These are phyloP conservation scores for Ramphastos sulfuratus DNA, from an alignment of 2,113 vertebrate genomes.

Conservation along the genomic window DNA sequence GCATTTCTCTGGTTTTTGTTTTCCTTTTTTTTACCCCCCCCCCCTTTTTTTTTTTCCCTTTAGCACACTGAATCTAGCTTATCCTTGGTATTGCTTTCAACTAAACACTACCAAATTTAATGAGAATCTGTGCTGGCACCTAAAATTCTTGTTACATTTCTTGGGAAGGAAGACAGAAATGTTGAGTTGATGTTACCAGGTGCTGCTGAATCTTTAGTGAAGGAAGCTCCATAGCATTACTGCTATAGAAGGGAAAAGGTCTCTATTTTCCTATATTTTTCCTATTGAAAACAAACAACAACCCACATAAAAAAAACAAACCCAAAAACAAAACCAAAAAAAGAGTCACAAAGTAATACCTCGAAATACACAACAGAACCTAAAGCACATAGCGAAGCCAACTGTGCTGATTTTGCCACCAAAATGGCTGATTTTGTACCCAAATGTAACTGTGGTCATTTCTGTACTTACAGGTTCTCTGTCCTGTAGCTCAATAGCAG, in stretches of 20 bases:
- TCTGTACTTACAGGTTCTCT: neutral
- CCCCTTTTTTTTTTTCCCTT: neutral
- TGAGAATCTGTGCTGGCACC: neutral
- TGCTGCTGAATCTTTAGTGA: neutral
- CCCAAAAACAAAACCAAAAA: too few species aligned
- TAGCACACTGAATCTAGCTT: neutral
- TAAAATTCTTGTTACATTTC: neutral
- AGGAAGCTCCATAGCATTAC: neutral
- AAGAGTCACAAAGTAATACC: neutral
- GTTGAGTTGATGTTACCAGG: neutral
- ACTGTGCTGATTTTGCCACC: neutral
- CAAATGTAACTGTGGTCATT: neutral
- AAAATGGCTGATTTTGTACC: too few species aligned
- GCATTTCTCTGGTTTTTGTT: too few species aligned
- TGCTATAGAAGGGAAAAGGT: neutral
- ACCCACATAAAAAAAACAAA: neutral
- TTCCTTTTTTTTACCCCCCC: neutral
- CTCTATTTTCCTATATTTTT: neutral
- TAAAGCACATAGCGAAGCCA: neutral
- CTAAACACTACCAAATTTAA: neutral
- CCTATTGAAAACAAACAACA: neutral
- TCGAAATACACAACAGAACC: neutral
- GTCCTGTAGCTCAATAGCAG: neutral
- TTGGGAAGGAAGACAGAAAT: neutral
- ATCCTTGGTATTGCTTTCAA: neutral